Evolutionary conservation across 1,140 invertebrate species (phyloP).

Genomic region (Lasioglossum albipes): DNA sequence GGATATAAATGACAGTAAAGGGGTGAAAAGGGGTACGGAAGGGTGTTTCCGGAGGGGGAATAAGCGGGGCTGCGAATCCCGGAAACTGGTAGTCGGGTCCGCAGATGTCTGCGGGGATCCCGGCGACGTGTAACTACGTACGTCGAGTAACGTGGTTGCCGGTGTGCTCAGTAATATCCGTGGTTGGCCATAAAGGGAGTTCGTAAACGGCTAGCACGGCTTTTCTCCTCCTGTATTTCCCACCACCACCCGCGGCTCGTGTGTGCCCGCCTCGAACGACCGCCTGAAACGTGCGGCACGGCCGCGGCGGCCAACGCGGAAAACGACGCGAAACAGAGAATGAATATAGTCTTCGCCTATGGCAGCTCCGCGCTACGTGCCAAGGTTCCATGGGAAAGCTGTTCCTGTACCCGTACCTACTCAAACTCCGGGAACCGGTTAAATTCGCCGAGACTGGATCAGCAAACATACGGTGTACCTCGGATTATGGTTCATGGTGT

Average conservation of each 20-base stretch:
- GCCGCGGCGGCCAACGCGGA: not conserved
- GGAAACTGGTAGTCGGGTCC: slow-evolving; percentile 26
- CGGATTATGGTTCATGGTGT: slow-evolving; percentile 12
- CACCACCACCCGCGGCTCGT: not conserved
- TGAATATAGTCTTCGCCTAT: slow-evolving; percentile 41
- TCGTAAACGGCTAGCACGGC: slow-evolving; percentile 56
- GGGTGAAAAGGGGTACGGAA: no score
- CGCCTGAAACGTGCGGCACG: slow-evolving; percentile 30
- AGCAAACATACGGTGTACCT: not conserved
- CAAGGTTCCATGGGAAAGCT: not conserved
- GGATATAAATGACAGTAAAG: no score
- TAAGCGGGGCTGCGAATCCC: slow-evolving; percentile 29
- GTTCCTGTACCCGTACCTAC: not conserved
- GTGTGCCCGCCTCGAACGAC: slow-evolving; percentile 28
- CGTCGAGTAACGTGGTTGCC: slow-evolving; percentile 50
- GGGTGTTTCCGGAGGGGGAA: not conserved
- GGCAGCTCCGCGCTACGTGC: slow-evolving; percentile 16
- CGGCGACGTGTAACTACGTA: slow-evolving; percentile 53
- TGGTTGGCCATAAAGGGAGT: slow-evolving; percentile 59
- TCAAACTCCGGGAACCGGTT: slow-evolving; percentile 1
- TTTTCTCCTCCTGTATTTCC: slow-evolving; percentile 44
- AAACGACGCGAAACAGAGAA: slow-evolving; percentile 41
- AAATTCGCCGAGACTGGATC: slow-evolving; percentile 25
- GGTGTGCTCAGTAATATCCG: slow-evolving; percentile 51
- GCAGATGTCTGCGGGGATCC: slow-evolving; percentile 31